A percentile compares a stretch with the other conserved stretches of the same genome.
Conservation (phyloP, 1,140 invertebrate genomes). For the Asobara japonica region DNA sequence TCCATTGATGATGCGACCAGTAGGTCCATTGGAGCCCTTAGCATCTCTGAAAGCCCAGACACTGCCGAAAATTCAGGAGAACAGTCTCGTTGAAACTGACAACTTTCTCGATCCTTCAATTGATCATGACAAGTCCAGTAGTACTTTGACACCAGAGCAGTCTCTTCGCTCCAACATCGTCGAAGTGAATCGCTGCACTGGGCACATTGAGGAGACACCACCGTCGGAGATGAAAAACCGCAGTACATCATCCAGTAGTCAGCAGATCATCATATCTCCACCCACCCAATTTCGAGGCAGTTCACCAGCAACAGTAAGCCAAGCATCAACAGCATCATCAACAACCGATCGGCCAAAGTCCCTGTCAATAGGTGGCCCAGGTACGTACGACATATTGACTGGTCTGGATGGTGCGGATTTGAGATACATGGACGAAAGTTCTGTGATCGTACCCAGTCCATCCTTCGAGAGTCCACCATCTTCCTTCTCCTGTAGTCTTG, state of each 20-base stretch:
- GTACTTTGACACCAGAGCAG: conserved; percentile 63
- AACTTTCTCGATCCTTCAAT: conserved; percentile 62
- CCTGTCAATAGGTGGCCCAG: conserved; percentile 67
- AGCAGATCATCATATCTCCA: conserved; percentile 76
- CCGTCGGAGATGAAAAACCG: conserved; percentile 21
- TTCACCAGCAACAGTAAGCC: conserved; percentile 70
- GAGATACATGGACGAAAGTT: conserved; percentile 90
- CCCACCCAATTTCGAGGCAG: conserved; percentile 77
- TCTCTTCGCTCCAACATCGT: conserved; percentile 49
- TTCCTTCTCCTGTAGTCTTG: conserved; percentile 69
- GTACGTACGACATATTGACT: conserved; percentile 79
- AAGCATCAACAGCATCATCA: conserved; percentile 62
- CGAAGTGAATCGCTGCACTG: conserved; percentile 17
- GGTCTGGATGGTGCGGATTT: conserved; percentile 84
- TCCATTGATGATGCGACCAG: conserved; percentile 38
- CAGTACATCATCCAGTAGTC: conserved; percentile 49
- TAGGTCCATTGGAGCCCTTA: conserved; percentile 45
- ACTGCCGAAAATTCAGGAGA: conserved; percentile 76
- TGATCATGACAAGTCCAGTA: conserved; percentile 57
- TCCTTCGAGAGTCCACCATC: conserved; percentile 78
- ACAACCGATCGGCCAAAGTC: conserved; percentile 69
- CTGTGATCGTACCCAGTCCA: conserved; percentile 81
- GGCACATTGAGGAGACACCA: conserved; percentile 23
- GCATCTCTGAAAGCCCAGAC: conserved; percentile 62
- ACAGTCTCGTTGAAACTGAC: conserved; percentile 71